Evolutionary conservation across 2,113 vertebrate genomes (phyloP).

Genomic region (Henicopernis longicauda): DNA sequence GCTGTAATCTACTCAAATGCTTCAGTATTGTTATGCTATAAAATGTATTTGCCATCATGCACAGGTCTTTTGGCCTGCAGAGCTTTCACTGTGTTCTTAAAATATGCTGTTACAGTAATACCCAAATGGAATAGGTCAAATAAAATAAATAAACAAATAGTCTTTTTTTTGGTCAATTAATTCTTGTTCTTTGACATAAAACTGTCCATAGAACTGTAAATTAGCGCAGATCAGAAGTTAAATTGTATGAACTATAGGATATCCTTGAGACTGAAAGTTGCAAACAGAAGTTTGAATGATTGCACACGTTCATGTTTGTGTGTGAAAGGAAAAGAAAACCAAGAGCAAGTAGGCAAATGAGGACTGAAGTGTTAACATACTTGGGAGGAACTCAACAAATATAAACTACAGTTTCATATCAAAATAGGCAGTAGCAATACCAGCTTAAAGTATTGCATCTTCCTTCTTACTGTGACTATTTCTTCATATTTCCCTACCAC

Average conservation of each 20-base stretch:
- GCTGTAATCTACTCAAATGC: neutral
- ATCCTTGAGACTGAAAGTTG: neutral
- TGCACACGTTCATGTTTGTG: neutral
- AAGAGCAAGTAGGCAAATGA: neutral
- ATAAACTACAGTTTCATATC: neutral
- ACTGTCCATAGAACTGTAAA: neutral
- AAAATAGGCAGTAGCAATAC: neutral
- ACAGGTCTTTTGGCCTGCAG: neutral
- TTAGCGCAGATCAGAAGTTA: neutral
- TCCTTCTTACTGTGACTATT: neutral
- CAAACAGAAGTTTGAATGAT: neutral
- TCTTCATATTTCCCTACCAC: neutral
- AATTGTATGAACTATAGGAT: neutral
- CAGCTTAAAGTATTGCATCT: neutral
- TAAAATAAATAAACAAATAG: neutral
- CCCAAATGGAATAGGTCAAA: neutral
- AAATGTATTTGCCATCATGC: neutral
- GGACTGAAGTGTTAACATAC: neutral
- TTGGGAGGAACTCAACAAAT: neutral
- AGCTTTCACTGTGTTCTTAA: neutral
- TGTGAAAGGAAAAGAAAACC: neutral
- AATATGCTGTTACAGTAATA: neutral
- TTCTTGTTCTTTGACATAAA: neutral
- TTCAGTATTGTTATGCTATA: neutral
- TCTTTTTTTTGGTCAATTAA: neutral